Evolutionary conservation across 1,140 invertebrate species (phyloP).

Genomic region (Hypothenemus hampei): DNA sequence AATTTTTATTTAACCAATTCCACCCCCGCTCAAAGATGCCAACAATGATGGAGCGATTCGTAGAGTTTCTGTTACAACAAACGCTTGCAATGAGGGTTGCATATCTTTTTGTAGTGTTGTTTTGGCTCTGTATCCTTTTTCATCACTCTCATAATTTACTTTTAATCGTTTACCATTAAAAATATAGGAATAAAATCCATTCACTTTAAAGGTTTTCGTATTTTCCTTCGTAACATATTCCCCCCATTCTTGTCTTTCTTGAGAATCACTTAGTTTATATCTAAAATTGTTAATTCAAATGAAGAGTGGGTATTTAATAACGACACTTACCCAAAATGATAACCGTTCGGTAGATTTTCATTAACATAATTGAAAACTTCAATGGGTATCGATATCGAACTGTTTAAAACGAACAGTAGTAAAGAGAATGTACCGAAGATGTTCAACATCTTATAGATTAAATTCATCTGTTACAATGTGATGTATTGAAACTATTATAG

Average conservation of each 20-base stretch:
- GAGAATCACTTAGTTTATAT: neutral
- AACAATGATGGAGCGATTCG: neutral
- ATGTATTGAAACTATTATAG: no score
- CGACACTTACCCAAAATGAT: neutral
- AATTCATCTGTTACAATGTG: no score
- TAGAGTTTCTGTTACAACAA: neutral
- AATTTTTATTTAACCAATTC: neutral
- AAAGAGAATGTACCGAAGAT: no score
- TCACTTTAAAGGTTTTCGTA: slow-evolving; percentile 52
- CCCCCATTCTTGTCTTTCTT: neutral
- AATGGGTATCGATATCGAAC: no score
- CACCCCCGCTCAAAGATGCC: neutral
- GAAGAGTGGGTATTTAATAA: neutral
- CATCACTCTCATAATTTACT: slow-evolving; percentile 57
- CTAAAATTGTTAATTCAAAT: neutral
- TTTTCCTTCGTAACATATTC: slow-evolving; percentile 58
- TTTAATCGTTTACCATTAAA: slow-evolving; percentile 58
- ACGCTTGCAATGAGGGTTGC: neutral
- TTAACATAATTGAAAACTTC: neutral
- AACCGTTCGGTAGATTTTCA: neutral
- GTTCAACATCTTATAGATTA: no score
- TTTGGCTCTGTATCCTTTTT: slow-evolving; percentile 41
- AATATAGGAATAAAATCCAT: slow-evolving; percentile 58
- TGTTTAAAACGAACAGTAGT: no score
- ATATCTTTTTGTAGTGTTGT: neutral